phyloP scores from a whole-genome alignment of 2,797 vertebrate genomes.

The Bufotes viridis region DNA sequence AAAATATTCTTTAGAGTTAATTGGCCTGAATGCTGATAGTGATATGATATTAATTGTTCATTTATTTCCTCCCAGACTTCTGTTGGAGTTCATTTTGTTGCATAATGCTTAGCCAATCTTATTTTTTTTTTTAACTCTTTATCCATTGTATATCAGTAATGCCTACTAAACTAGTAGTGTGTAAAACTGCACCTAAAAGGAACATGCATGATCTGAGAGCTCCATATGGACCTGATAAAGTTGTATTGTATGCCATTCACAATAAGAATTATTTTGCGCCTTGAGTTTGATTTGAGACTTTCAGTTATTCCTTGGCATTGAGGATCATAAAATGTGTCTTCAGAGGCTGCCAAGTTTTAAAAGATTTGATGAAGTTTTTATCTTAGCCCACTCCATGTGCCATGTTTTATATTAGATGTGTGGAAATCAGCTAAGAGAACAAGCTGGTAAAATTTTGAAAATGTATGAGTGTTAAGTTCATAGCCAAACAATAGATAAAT shows the following conservation, averaged over 20 bases:
- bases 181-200: background rate
- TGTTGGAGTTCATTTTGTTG: too few species aligned
- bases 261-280: background rate
- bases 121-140: background rate
- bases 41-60: too few species aligned
- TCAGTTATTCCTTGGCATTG: background rate
- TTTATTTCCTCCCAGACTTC: too few species aligned
- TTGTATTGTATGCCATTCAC: slow-evolving; percentile 4
- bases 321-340: background rate
- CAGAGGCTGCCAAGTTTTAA: background rate
- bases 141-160: background rate
- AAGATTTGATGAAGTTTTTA: slow-evolving; percentile 36
- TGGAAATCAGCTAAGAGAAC: slow-evolving; percentile 12
- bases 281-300: background rate
- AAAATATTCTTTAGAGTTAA: too few species aligned
- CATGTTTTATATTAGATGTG: slow-evolving; percentile 14
- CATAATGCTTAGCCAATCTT: background rate
- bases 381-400: slow-evolving; percentile 7
- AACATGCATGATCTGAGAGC: background rate
- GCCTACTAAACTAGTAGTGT: background rate
- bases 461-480: background rate
- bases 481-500: slow-evolving; percentile 22
- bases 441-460: background rate
- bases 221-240: background rate
- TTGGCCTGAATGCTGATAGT: too few species aligned